Evolutionary conservation across 2,888 invertebrate species (phyloP), one percentile per base, ranked within the genome.

Genomic region (Stegophylla sp.): DNA sequence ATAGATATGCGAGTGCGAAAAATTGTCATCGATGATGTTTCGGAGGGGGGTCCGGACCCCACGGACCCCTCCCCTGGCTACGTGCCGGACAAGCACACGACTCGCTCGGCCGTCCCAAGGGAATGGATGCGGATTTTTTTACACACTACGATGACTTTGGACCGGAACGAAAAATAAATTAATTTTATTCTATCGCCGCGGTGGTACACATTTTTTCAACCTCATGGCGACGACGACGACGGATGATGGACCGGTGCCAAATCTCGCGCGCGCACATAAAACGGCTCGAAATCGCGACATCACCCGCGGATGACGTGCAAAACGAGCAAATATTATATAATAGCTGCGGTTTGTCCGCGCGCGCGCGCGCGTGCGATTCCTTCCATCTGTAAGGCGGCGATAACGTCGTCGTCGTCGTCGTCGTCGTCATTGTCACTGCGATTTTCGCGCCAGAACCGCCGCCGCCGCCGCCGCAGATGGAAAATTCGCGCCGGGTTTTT

Each of bases 321-420:
- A 79, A 79, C 79, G 20, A 61, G 67, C 48, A n/a, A n/a, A n/a
- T n/a, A n/a, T n/a, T n/a, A n/a, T n/a, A n/a, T n/a, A n/a, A n/a
- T n/a, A 9, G 48, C 3, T 26, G 15, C 34, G 12, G 12, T 12
- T 28, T n/a, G n/a, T n/a, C n/a, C n/a, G n/a, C n/a, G n/a, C n/a
- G n/a, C n/a, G n/a, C n/a, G n/a, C n/a, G n/a, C n/a, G 63, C 23
- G 41, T 15, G 48, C 61, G 48, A 51, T 79, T 69, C 79, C 79
- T 69, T 69, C 79, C 79, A 79, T 79, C 79, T 79, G 79, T 79
- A 79, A 79, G 69, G 69, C 51, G 71, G 69, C 61, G 79, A 79
- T 79, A 79, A 79, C 67, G 79, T 67, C 77, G 67, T 20, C 53
- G 71, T 53, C 53, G 23, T 7, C 34, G 34, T 23, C 7, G 28